These are phyloP conservation scores for Enteromius argenteus DNA, from an alignment of 2,797 vertebrate genomes.

Conservation along the genomic window DNA sequence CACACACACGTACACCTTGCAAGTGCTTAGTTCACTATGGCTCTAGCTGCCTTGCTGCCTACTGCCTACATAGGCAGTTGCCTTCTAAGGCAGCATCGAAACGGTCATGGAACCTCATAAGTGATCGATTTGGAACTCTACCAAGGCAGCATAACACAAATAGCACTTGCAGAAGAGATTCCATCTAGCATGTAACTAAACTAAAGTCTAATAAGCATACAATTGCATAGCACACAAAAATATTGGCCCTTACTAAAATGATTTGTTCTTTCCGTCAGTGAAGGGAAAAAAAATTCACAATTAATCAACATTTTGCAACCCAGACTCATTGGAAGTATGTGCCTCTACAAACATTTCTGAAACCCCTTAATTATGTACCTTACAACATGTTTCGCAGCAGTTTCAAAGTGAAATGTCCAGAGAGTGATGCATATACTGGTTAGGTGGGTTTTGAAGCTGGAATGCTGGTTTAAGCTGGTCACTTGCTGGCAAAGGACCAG, in stretches of 20 bases:
- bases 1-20: conserved; percentile 4
- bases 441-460: too few species aligned
- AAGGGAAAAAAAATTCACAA: neutral
- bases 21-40: neutral
- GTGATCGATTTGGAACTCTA: conserved; percentile 4
- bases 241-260: neutral
- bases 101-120: neutral
- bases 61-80: neutral
- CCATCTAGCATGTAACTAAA: neutral
- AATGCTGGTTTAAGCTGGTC: too few species aligned
- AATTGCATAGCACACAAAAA: neutral
- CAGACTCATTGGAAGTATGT: too few species aligned
- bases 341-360: too few species aligned
- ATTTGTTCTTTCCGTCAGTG: neutral
- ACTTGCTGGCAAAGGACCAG: too few species aligned
- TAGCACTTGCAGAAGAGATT: neutral
- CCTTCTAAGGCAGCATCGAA: neutral
- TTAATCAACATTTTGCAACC: neutral
- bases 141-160: neutral
- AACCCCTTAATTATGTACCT: too few species aligned
- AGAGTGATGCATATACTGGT: too few species aligned
- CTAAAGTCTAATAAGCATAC: neutral
- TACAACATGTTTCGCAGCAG: too few species aligned
- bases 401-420: too few species aligned
- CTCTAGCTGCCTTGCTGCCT: neutral